These are phyloP conservation scores for Rhadinocentrus ornatus DNA, from an alignment of 2,797 vertebrate species.

Conservation along the genomic window DNA sequence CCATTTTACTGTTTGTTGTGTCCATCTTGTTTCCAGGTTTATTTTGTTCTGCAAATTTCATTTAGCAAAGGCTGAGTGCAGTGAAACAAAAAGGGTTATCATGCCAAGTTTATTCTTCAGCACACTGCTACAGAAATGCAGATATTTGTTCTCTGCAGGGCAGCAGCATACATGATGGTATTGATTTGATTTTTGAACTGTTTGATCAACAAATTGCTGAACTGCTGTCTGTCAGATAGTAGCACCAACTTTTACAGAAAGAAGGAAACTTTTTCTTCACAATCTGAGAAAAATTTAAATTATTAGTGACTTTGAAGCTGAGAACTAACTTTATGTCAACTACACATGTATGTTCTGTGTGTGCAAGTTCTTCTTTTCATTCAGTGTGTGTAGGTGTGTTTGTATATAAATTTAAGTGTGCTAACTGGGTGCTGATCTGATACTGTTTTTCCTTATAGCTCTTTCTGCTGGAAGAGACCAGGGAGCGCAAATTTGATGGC, in stretches of 20 bases:
- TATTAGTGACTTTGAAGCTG: background rate
- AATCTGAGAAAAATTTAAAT: background rate
- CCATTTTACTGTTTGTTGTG: background rate
- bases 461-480: constrained; percentile 95
- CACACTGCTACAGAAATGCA: background rate
- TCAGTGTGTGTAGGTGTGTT: constrained; percentile 27
- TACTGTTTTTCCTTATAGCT: constrained; percentile 80
- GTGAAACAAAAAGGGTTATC: background rate
- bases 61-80: background rate
- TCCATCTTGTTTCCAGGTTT: background rate
- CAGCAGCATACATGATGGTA: background rate
- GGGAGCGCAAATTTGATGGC: constrained; percentile 96
- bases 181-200: background rate
- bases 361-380: constrained; percentile 17
- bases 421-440: background rate
- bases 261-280: background rate
- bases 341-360: constrained; percentile 27
- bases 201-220: background rate
- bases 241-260: too few relatives aligned
- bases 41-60: background rate
- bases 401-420: constrained; percentile 21
- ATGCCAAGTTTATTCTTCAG: background rate
- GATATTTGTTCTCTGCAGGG: background rate
- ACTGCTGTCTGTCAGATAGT: background rate
- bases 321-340: constrained; percentile 15